These are phyloP conservation scores for Poeciliopsis turrubarensis DNA, from an alignment of 2,113 vertebrate species.

Conservation along the genomic window DNA sequence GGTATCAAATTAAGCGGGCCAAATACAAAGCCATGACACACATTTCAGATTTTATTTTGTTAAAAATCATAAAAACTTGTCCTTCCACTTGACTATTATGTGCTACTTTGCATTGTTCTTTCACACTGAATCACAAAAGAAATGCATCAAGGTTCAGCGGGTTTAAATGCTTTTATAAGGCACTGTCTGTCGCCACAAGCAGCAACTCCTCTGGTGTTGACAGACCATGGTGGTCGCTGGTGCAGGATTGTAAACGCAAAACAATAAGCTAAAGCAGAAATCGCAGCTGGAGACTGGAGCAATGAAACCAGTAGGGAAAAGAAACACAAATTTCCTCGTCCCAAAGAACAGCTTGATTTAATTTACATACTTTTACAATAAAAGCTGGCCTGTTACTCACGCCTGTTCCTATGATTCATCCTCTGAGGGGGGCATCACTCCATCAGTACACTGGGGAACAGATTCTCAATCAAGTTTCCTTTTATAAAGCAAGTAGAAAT, in stretches of 20 bases:
- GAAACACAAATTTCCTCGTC: constrained; percentile 51
- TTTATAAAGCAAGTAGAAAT: constrained; percentile 68
- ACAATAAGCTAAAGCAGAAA: constrained; percentile 16
- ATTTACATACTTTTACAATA: constrained; percentile 70
- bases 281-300: constrained; percentile 42
- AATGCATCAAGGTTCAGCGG: neutral
- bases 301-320: constrained; percentile 45
- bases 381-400: constrained; percentile 48
- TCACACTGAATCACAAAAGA: neutral
- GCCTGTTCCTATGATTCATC: constrained; percentile 45
- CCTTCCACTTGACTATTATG: neutral
- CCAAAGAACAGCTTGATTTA: constrained; percentile 70
- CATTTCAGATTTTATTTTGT: neutral
- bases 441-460: constrained; percentile 35
- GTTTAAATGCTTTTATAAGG: neutral
- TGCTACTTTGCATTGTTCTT: neutral
- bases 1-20: neutral
- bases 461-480: constrained; percentile 66
- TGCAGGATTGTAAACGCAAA: constrained; percentile 17
- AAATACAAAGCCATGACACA: neutral
- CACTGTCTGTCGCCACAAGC: constrained; percentile 26
- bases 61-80: neutral
- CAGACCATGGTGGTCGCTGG: constrained; percentile 26
- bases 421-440: constrained; percentile 44
- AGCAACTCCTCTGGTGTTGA: constrained; percentile 13